Percentiles rank a stretch among this genome's conserved stretches.
Evolutionary conservation across 2,797 vertebrate genomes (phyloP).

Genomic region (Phrynocephalus forsythii): DNA sequence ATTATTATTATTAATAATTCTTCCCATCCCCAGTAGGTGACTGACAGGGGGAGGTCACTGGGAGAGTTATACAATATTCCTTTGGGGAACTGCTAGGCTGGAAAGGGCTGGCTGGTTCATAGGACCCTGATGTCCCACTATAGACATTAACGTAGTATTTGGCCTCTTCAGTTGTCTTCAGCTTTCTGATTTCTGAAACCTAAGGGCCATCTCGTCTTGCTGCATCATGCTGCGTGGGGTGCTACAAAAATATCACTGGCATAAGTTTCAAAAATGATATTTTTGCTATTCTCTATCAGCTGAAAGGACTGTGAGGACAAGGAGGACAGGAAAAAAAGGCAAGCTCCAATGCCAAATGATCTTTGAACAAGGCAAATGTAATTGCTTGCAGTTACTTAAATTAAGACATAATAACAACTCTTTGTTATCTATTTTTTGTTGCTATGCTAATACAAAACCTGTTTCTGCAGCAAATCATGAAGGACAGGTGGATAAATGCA

Average conservation of each 20-base stretch:
- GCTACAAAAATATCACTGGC: not conserved
- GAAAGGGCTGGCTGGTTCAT: not conserved
- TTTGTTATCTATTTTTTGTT: constrained; percentile 1
- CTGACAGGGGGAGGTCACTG: not conserved
- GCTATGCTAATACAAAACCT: constrained; percentile 40
- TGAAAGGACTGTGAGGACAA: not conserved
- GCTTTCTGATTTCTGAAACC: not conserved
- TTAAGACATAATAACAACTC: not conserved
- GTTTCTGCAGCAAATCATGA: constrained; percentile 95
- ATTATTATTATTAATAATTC: not conserved
- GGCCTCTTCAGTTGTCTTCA: not conserved
- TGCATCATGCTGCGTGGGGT: constrained; percentile 6
- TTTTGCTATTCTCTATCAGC: not conserved
- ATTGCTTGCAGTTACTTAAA: not conserved
- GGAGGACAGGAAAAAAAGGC: not conserved
- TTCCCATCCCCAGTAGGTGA: not conserved
- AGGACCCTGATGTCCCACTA: not conserved
- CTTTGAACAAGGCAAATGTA: not conserved
- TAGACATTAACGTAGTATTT: not conserved
- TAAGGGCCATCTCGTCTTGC: constrained; percentile 21
- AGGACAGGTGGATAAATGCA: constrained; percentile 98
- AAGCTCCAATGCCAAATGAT: not conserved
- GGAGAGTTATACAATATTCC: not conserved
- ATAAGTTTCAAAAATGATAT: not conserved
- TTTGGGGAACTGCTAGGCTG: not conserved